phyloP scores from a whole-genome alignment of 1,140 invertebrate species.

The Potamilus streckersoni region DNA sequence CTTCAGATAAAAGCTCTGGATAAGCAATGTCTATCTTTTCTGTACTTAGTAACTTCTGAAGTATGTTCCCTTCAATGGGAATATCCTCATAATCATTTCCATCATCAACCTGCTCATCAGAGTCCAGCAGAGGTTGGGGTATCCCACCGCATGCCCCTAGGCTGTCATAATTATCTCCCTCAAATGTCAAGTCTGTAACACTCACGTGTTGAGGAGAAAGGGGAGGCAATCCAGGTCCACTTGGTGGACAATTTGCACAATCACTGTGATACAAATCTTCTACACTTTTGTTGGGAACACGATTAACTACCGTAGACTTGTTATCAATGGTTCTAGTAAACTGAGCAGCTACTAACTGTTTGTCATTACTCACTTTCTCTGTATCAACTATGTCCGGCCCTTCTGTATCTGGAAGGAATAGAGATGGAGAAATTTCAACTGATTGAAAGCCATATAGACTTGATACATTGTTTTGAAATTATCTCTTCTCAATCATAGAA shows the following conservation, averaged over 20 bases:
- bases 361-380: too few relatives aligned
- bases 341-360: too few relatives aligned
- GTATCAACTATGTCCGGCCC: too few relatives aligned
- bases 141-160: slow-evolving; percentile 24
- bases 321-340: slow-evolving; percentile 20
- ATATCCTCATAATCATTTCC: slow-evolving; percentile 24
- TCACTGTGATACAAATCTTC: slow-evolving; percentile 33
- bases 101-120: slow-evolving; percentile 9
- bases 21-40: slow-evolving; percentile 18
- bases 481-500: too few relatives aligned
- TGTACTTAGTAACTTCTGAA: slow-evolving; percentile 29
- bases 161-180: slow-evolving; percentile 12
- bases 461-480: too few relatives aligned
- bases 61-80: slow-evolving; percentile 17
- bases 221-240: slow-evolving; percentile 5
- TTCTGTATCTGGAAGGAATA: too few relatives aligned
- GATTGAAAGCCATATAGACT: too few relatives aligned
- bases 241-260: slow-evolving; percentile 15
- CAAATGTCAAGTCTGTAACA: slow-evolving; percentile 1
- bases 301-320: slow-evolving; percentile 26
- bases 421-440: too few relatives aligned
- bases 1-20: neutral
- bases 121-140: neutral
- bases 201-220: slow-evolving; percentile 7
- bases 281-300: slow-evolving; percentile 34